These are phyloP conservation scores for Cyanocitta stelleri DNA, from an alignment of 2,113 vertebrate species.

Conservation along the genomic window DNA sequence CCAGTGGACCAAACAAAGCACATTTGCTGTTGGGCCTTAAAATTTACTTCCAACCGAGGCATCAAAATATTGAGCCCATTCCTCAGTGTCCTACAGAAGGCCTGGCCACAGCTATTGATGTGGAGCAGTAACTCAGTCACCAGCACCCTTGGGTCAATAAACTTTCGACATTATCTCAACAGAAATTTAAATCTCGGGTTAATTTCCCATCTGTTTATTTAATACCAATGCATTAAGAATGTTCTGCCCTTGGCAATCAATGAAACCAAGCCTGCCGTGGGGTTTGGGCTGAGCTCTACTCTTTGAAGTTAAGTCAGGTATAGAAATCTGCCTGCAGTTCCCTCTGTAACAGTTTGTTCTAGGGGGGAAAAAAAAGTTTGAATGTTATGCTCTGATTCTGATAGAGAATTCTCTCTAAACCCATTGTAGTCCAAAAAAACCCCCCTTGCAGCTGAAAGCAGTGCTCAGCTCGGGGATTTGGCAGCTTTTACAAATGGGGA, in stretches of 20 bases:
- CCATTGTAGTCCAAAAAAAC: neutral
- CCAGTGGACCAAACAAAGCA: neutral
- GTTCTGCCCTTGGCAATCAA: neutral
- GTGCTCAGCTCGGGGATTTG: neutral
- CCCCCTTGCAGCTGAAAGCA: neutral
- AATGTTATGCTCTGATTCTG: neutral
- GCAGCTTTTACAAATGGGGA: neutral
- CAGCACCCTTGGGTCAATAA: neutral
- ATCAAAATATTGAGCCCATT: neutral
- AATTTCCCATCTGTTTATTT: neutral
- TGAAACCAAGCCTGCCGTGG: neutral
- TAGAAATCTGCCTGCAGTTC: neutral
- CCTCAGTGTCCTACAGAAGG: neutral
- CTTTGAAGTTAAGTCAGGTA: neutral
- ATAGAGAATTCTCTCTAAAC: neutral
- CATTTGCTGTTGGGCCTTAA: neutral
- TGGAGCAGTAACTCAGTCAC: neutral
- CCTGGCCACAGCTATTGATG: neutral
- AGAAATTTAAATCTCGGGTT: neutral
- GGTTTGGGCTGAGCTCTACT: neutral
- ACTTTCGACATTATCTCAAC: neutral
- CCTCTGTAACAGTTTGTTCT: neutral
- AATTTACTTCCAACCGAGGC: neutral
- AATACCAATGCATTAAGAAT: neutral
- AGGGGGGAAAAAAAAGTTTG: too few relatives aligned